Conservation (phyloP, 2,797 vertebrate genomes). For the Cyclura pinguis region DNA sequence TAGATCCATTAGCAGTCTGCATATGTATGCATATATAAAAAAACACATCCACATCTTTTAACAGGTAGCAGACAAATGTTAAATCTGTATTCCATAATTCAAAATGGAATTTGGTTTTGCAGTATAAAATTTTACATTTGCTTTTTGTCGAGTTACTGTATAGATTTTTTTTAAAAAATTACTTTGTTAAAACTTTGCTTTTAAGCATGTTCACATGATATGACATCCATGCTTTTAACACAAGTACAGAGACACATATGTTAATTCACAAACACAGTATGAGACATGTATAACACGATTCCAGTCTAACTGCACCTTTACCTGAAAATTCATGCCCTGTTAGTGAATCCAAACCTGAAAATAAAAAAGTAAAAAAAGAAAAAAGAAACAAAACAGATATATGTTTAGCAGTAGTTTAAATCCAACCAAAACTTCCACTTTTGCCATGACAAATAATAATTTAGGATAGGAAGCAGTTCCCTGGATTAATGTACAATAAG, state of each 20-base stretch:
- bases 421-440: background rate
- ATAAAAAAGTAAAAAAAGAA: conserved; percentile 65
- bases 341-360: conserved; percentile 80
- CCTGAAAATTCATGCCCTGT: conserved; percentile 78
- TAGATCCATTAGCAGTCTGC: background rate
- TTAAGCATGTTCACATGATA: conserved; percentile 41
- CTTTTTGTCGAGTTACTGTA: conserved; percentile 4
- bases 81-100: background rate
- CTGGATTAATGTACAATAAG: background rate
- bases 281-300: conserved; percentile 61
- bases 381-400: conserved; percentile 33
- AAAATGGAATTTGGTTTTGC: background rate
- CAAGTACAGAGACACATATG: background rate
- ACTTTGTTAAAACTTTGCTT: background rate
- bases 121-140: conserved; percentile 16
- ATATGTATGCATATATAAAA: background rate
- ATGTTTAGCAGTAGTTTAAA: conserved; percentile 66
- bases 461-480: background rate
- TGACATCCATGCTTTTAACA: conserved; percentile 27
- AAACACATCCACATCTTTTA: background rate
- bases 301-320: conserved; percentile 73
- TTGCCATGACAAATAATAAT: conserved; percentile 14
- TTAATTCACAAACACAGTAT: conserved; percentile 39
- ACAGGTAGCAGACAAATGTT: background rate
- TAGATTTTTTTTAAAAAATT: background rate